A percentile compares a stretch with the other conserved stretches of the same genome.
Evolutionary conservation across 2,797 vertebrate species (phyloP).

Genomic region (Neoniphon sammara): DNA sequence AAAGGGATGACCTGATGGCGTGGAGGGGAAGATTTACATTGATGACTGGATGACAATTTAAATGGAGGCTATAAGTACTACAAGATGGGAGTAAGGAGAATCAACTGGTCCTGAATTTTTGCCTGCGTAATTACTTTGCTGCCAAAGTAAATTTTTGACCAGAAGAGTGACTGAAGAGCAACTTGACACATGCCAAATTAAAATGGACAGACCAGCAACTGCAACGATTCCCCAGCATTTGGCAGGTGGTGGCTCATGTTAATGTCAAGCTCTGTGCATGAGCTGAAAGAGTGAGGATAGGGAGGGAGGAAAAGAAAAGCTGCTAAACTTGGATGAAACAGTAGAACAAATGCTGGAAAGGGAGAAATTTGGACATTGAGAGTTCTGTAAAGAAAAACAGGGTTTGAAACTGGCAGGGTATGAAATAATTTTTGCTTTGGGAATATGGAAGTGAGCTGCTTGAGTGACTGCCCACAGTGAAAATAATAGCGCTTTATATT

Average conservation of each 20-base stretch:
- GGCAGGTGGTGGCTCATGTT: constrained; percentile 1
- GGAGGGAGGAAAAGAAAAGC: background rate
- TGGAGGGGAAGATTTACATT: background rate
- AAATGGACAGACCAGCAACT: background rate
- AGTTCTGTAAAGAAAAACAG: background rate
- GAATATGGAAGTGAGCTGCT: background rate
- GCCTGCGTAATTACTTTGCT: background rate
- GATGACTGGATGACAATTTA: background rate
- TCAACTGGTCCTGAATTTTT: constrained; percentile 2
- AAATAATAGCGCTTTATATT: background rate
- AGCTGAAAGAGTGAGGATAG: background rate
- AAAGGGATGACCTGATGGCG: background rate
- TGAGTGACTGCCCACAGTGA: background rate
- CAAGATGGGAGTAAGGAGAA: background rate
- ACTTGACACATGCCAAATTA: background rate
- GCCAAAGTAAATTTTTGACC: background rate
- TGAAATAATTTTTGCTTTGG: background rate
- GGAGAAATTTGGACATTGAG: background rate
- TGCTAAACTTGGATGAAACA: background rate
- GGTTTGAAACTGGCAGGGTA: background rate
- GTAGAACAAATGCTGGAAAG: background rate
- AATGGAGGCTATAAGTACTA: background rate
- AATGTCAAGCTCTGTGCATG: background rate
- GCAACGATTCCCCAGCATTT: background rate
- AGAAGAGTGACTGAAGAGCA: background rate